Percentiles rank a stretch among this genome's conserved stretches.
These are phyloP conservation scores for Gadopsis marmoratus DNA, from an alignment of 2,797 vertebrate genomes.

Conservation along the genomic window DNA sequence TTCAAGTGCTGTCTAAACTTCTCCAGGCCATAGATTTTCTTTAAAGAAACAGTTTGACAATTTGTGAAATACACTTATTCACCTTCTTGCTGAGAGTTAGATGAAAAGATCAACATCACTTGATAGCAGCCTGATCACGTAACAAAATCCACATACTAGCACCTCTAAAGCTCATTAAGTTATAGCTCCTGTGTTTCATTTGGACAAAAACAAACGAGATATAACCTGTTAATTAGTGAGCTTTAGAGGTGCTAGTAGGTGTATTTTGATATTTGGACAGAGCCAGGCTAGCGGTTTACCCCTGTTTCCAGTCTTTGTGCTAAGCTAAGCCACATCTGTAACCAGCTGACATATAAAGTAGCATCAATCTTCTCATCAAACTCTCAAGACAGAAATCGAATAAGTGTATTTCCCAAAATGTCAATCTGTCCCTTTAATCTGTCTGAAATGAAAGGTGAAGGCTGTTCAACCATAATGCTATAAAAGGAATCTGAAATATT, in stretches of 20 bases:
- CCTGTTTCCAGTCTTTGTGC: not conserved
- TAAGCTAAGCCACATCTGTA: not conserved
- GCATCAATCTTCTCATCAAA: not conserved
- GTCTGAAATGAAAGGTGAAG: slow-evolving; percentile 15
- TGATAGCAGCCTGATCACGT: not conserved
- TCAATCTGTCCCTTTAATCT: slow-evolving; percentile 23
- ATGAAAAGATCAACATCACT: not conserved
- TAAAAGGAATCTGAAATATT: slow-evolving; percentile 22
- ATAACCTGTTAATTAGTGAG: not conserved
- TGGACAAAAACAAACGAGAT: not conserved
- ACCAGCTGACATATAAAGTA: not conserved
- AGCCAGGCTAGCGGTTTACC: not conserved
- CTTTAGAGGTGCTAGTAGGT: not conserved
- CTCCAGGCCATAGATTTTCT: slow-evolving; percentile 8
- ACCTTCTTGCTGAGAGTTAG: not conserved
- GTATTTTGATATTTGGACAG: not conserved
- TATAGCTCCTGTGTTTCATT: no score
- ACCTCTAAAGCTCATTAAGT: no score
- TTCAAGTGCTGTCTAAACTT: slow-evolving; percentile 27
- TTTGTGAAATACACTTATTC: not conserved
- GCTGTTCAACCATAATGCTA: slow-evolving; percentile 21
- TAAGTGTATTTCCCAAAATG: slow-evolving; percentile 2
- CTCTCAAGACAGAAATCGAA: not conserved
- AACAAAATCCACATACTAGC: not conserved
- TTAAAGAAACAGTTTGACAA: slow-evolving; percentile 4